phyloP scores from a whole-genome alignment of 2,888 invertebrate genomes.

The Malthinus flaveolus region DNA sequence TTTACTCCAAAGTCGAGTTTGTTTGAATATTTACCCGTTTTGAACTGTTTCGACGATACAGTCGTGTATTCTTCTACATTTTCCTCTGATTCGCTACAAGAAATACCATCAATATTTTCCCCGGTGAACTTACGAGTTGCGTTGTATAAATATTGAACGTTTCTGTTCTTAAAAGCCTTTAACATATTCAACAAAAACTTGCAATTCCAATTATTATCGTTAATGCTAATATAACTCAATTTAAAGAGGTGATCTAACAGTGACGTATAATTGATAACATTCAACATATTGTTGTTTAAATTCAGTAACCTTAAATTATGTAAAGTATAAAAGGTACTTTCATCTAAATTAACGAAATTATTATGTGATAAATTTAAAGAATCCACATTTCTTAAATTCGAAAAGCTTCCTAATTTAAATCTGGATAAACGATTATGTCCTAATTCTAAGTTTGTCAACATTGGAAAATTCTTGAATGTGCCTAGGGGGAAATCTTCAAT shows the following conservation, averaged over 20 bases:
- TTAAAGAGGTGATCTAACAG: background rate
- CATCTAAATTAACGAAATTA: background rate
- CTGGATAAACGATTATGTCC: conserved; percentile 1
- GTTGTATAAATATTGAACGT: background rate
- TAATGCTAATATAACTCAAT: background rate
- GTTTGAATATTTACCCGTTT: too few species aligned
- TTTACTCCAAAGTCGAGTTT: too few species aligned
- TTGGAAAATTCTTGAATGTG: background rate
- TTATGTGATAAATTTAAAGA: conserved; percentile 7
- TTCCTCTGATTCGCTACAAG: background rate
- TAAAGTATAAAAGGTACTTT: background rate
- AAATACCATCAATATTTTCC: conserved; percentile 5
- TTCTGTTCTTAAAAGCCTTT: background rate
- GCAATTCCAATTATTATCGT: conserved; percentile 6
- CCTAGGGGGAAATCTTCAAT: background rate
- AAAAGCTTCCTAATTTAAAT: conserved; percentile 4
- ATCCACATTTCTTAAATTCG: background rate
- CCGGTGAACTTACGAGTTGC: background rate
- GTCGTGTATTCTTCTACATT: too few species aligned
- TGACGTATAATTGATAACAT: background rate
- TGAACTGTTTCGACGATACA: too few species aligned
- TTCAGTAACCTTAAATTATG: background rate
- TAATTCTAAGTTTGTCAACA: background rate
- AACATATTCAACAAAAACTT: background rate
- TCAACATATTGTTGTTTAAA: conserved; percentile 1